A percentile compares a stretch with the other conserved stretches of the same genome.
Evolutionary conservation across 1,140 invertebrate species (phyloP).

Genomic region (Megathymus violae): DNA sequence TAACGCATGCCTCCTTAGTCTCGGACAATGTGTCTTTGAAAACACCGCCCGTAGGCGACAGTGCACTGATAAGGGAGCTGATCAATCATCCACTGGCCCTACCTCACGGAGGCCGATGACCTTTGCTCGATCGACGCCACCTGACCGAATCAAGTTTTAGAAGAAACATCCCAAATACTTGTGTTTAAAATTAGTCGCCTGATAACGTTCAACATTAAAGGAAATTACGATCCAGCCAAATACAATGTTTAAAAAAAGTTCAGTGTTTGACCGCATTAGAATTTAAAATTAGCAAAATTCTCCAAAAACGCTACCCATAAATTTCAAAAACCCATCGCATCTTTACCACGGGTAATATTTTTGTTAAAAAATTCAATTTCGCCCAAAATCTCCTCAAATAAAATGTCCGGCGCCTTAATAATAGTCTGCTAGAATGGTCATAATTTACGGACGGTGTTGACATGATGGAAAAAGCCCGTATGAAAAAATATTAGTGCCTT

Average conservation of each 20-base stretch:
- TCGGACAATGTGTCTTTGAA: constrained; percentile 78
- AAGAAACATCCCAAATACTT: constrained; percentile 57
- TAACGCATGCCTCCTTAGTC: constrained; percentile 57
- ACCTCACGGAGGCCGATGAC: constrained; percentile 74
- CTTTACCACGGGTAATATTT: constrained; percentile 70
- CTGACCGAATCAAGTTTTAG: constrained; percentile 72
- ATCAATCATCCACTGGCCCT: constrained; percentile 79
- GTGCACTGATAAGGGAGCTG: constrained; percentile 72
- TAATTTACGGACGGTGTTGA: constrained; percentile 79
- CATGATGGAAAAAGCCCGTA: constrained; percentile 60
- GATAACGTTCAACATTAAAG: constrained; percentile 40
- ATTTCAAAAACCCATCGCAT: constrained; percentile 68
- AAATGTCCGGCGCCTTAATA: constrained; percentile 78
- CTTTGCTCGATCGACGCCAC: constrained; percentile 56
- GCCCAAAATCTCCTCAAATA: constrained; percentile 68
- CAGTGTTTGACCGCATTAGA: constrained; percentile 47
- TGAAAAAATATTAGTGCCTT: constrained; percentile 57
- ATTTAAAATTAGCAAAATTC: constrained; percentile 58
- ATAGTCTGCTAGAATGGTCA: constrained; percentile 71
- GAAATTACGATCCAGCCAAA: constrained; percentile 36
- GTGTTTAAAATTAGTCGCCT: constrained; percentile 48
- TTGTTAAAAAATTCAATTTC: constrained; percentile 73
- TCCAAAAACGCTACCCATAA: constrained; percentile 62
- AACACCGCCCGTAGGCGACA: constrained; percentile 75
- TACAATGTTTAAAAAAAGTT: constrained; percentile 37